phyloP scores from a whole-genome alignment of 2,113 vertebrate genomes.

The Gobio gobio region DNA sequence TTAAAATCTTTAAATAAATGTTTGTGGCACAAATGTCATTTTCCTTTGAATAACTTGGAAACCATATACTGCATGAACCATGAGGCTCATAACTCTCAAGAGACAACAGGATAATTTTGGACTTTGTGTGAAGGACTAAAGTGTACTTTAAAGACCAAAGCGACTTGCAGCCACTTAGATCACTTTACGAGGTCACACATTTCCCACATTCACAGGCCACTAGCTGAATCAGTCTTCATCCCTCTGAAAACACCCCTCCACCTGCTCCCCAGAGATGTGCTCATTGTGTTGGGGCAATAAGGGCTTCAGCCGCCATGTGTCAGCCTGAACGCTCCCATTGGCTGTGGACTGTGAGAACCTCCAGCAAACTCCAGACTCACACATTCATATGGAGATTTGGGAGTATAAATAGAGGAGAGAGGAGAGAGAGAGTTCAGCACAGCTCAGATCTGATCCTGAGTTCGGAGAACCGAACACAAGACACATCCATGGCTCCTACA shows the following conservation, averaged over 20 bases:
- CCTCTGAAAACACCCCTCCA: constrained; percentile 67
- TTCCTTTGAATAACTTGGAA: background rate
- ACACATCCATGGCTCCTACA: constrained; percentile 73
- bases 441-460: constrained; percentile 66
- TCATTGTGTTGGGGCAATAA: constrained; percentile 52
- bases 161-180: constrained; percentile 63
- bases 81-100: constrained; percentile 6
- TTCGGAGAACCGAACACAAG: constrained; percentile 51
- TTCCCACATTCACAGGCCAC: constrained; percentile 77
- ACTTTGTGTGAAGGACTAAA: constrained; percentile 12
- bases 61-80: background rate
- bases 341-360: constrained; percentile 65
- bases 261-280: constrained; percentile 71
- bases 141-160: constrained; percentile 14
- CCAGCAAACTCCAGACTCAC: constrained; percentile 60
- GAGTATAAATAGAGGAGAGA: constrained; percentile 56
- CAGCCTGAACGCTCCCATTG: constrained; percentile 55
- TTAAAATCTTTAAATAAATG: background rate
- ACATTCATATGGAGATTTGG: constrained; percentile 63
- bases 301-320: constrained; percentile 56
- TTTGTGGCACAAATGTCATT: background rate
- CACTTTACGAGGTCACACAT: constrained; percentile 73
- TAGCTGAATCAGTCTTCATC: constrained; percentile 61
- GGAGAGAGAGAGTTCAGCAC: constrained; percentile 66
- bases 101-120: constrained; percentile 11